Conservation (phyloP, 2,888 invertebrate genomes). For the Drosophila ustulata region DNA sequence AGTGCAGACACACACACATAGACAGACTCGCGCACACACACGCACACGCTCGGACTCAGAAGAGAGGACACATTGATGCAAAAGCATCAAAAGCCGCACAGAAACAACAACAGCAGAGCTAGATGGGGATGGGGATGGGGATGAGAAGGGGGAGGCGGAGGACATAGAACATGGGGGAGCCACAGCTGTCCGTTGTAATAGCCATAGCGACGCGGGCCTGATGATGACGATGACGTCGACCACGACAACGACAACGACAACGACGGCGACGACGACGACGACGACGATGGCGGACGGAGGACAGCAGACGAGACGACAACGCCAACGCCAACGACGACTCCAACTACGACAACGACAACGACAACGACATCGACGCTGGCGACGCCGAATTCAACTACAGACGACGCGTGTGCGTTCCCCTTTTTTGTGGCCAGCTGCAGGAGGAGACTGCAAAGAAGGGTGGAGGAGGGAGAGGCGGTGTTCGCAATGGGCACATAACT, state of each 20-base stretch:
- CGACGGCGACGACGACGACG: slow-evolving; percentile 49
- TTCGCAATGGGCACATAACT: slow-evolving; percentile 70
- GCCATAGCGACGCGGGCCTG: slow-evolving; percentile 58
- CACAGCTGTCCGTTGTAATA: slow-evolving; percentile 61
- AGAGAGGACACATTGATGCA: slow-evolving; percentile 54
- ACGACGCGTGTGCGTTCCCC: slow-evolving; percentile 72
- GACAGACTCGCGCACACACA: slow-evolving; percentile 3
- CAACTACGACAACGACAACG: slow-evolving; percentile 34
- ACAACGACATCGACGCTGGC: slow-evolving; percentile 49
- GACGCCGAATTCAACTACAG: slow-evolving; percentile 67
- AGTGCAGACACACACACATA: slow-evolving; percentile 63
- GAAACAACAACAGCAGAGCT: slow-evolving; percentile 39
- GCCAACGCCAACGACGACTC: slow-evolving; percentile 54
- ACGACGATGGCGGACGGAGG: slow-evolving; percentile 37
- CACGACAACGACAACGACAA: slow-evolving; percentile 52
- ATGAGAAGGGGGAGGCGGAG: neutral
- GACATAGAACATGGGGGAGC: slow-evolving; percentile 36
- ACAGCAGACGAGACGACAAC: slow-evolving; percentile 55
- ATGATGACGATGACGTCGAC: slow-evolving; percentile 35
- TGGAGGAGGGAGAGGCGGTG: slow-evolving; percentile 9
- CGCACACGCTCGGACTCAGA: neutral
- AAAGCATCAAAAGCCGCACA: slow-evolving; percentile 78
- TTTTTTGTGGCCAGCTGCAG: slow-evolving; percentile 16
- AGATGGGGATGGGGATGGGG: neutral
- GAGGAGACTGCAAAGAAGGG: neutral